A percentile compares a stretch with the other conserved stretches of the same genome.
Conservation (phyloP, 2,113 vertebrate genomes). For the Martes martes region DNA sequence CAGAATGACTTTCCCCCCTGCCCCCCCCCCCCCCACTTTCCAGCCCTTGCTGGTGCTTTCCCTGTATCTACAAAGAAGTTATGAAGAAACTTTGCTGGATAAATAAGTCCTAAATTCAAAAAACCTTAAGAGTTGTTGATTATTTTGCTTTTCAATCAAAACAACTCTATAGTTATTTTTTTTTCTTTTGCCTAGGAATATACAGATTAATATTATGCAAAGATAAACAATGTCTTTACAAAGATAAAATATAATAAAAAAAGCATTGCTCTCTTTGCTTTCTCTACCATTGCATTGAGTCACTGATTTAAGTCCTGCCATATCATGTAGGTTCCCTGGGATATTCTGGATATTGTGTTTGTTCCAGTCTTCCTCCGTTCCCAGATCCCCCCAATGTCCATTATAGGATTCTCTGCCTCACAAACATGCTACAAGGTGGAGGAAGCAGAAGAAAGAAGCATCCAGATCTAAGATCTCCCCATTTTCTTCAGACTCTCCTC, state of each 20-base stretch:
- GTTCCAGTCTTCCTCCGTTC: neutral
- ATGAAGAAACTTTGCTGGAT: neutral
- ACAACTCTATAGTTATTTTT: neutral
- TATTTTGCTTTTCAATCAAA: neutral
- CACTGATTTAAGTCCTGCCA: neutral
- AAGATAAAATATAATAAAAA: neutral
- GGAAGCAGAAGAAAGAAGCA: neutral
- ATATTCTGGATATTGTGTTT: neutral
- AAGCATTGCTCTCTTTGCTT: neutral
- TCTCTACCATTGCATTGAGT: neutral
- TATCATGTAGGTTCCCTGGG: neutral
- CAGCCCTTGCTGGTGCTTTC: neutral
- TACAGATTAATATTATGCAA: neutral
- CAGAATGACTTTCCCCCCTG: neutral
- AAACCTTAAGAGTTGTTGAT: neutral
- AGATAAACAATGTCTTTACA: neutral
- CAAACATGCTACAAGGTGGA: neutral
- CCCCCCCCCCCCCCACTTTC: too few relatives aligned
- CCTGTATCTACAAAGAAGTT: neutral
- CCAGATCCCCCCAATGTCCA: neutral
- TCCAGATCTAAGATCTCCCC: neutral
- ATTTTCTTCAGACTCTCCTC: neutral
- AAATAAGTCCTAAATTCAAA: neutral
- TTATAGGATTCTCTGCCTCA: neutral
- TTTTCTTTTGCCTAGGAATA: conserved; percentile 1